These are phyloP conservation scores for Synanthedon myopaeformis DNA, from an alignment of 2,888 invertebrate genomes.

Conservation along the genomic window DNA sequence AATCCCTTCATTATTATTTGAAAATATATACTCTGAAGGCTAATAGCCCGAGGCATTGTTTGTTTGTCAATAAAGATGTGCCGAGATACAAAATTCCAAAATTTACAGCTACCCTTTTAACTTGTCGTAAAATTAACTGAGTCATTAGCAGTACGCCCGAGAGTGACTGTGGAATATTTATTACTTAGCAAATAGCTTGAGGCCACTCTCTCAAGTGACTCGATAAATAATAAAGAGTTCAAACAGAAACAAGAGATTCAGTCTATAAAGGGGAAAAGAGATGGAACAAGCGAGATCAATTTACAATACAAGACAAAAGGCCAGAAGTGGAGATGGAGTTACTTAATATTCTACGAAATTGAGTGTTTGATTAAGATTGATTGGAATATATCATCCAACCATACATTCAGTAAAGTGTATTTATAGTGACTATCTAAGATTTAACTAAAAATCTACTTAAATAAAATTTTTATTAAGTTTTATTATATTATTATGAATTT, in stretches of 20 bases:
- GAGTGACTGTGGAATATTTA: conserved; percentile 2
- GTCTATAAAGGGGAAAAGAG: neutral
- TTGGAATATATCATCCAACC: too few species aligned
- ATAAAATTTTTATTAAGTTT: too few species aligned
- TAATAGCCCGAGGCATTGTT: neutral
- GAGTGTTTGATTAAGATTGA: neutral
- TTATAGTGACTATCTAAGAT: too few species aligned
- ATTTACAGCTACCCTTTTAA: conserved; percentile 2
- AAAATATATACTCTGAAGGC: neutral
- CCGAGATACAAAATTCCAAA: conserved; percentile 1
- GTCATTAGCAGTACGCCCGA: conserved; percentile 1
- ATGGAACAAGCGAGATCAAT: neutral
- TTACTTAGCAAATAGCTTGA: conserved; percentile 2
- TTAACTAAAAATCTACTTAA: too few species aligned
- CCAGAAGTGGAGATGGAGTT: neutral
- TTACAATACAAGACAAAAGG: neutral
- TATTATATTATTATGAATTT: too few species aligned
- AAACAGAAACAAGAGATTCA: neutral
- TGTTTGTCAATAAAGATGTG: neutral
- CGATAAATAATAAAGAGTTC: neutral
- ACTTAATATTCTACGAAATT: neutral
- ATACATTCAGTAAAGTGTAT: too few species aligned
- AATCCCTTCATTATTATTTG: too few species aligned
- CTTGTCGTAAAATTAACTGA: neutral
- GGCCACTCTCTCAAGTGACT: neutral